Evolutionary conservation across 2,888 invertebrate species (phyloP).

Genomic region (Microctonus hyperodae): DNA sequence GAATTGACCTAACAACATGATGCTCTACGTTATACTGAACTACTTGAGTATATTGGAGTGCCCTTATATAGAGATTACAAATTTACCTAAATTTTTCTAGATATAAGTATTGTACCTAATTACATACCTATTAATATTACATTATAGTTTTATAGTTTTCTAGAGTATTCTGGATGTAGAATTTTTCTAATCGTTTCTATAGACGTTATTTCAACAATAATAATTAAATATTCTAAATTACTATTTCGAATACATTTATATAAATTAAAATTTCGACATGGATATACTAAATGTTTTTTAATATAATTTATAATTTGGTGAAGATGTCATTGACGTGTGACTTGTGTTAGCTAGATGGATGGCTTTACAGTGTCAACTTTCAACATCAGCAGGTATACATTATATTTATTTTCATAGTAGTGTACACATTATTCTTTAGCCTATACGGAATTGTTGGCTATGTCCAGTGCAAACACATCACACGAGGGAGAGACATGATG

Average conservation of each 20-base stretch:
- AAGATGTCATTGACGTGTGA: conserved; percentile 17
- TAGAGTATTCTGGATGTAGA: no score
- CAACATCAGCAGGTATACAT: conserved; percentile 25
- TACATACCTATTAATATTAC: no score
- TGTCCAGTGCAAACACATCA: conserved; percentile 10
- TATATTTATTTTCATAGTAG: conserved; percentile 1
- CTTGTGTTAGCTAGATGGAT: conserved; percentile 27
- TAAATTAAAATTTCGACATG: background rate
- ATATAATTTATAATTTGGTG: background rate
- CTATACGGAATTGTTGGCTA: background rate
- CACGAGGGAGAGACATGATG: background rate
- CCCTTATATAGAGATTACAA: no score
- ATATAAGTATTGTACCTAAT: no score
- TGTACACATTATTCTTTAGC: background rate
- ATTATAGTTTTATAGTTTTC: no score
- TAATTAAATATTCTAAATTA: no score
- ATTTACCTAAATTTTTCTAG: no score
- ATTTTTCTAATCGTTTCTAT: no score
- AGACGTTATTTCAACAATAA: no score
- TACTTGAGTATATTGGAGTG: no score
- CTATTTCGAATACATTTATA: background rate
- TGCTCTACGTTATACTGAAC: no score
- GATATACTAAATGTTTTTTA: background rate
- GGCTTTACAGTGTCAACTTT: conserved; percentile 14
- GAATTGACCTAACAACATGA: no score